phyloP scores from a whole-genome alignment of 2,113 vertebrate species.

The Bubo bubo region DNA sequence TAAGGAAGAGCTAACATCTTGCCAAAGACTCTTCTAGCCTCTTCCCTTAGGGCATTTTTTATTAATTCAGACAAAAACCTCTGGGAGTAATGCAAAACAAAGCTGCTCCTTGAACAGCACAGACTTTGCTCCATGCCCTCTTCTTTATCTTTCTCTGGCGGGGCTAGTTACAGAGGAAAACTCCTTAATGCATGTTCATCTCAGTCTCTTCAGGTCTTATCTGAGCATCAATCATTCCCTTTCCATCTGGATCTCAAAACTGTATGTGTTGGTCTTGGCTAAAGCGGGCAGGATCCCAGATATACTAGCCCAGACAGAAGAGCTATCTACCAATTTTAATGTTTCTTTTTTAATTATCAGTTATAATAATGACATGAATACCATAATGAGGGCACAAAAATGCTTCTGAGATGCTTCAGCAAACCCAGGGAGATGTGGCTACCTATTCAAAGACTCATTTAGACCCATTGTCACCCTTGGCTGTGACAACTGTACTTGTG shows the following conservation, averaged over 20 bases:
- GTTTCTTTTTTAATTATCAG: background rate
- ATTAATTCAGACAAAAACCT: conserved; percentile 59
- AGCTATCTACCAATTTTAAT: background rate
- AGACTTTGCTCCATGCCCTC: conserved; percentile 3
- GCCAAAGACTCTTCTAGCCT: conserved; percentile 28
- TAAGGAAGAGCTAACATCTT: conserved; percentile 29
- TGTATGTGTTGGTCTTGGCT: background rate
- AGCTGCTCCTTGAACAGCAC: conserved; percentile 7
- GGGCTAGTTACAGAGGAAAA: background rate
- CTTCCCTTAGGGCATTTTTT: conserved; percentile 24
- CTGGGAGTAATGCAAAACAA: background rate
- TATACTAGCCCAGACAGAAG: background rate
- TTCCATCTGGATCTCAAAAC: background rate
- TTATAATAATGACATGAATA: background rate
- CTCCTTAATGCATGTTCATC: background rate
- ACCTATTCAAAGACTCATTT: background rate
- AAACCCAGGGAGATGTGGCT: background rate
- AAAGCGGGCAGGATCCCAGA: background rate
- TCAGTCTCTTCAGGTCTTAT: background rate
- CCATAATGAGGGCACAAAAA: background rate
- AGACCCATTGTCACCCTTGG: background rate
- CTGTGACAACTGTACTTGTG: background rate
- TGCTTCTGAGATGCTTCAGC: background rate
- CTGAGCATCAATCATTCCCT: background rate
- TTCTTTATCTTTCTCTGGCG: background rate